Evolutionary conservation across 2,113 vertebrate genomes (phyloP), one percentile per base, ranked within the genome.

Genomic region (Hyperopisus bebe): DNA sequence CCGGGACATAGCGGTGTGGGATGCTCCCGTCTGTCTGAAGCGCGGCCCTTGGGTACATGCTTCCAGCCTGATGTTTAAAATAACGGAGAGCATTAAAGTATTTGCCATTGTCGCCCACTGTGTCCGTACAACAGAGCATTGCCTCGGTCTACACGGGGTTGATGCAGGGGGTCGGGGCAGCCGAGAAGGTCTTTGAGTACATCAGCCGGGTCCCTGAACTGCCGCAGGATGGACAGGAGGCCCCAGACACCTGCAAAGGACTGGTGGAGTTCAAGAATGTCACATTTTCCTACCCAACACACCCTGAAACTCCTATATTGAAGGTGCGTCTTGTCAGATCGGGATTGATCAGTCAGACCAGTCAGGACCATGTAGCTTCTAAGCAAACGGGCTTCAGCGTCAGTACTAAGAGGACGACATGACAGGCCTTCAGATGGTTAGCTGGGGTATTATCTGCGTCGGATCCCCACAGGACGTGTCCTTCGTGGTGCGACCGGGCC

Each of bases 101-200:
- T 47, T 27, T 48, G 10, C 48, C 27, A 15, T 24, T 27, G 11
- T 86, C 13, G 2, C 3, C 47, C 58, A 48, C 50, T 55, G 55
- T 19, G 27, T 0, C 0, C 39, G 0, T 0, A 50, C 3, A 53
- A 50, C 95, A 99, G 98, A 98, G 94, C 0, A 96, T 99, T 0
- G 97, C 97, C 46, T 98, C 98, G 0, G 98, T 99, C 80, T 99
- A 99, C 94, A 98, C 98, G 0, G 98, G 98, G 86, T 96, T 99
- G 89, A 99, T 99, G 98, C 97, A 99, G 92, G 98, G 98, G 0
- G 98, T 98, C 0, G 98, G 98, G 6, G 98, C 98, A 0, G 98
- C 98, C 0, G 98, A 99, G 95, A 99, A 99, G 92, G 98, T 99
- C 31, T 99, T 99, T 0, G 97, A 99, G 94, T 99, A 98, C 93